A percentile compares a stretch with the other conserved stretches of the same genome.
Evolutionary conservation across 2,888 invertebrate genomes (phyloP).

Genomic region (Volucella bombylans): DNA sequence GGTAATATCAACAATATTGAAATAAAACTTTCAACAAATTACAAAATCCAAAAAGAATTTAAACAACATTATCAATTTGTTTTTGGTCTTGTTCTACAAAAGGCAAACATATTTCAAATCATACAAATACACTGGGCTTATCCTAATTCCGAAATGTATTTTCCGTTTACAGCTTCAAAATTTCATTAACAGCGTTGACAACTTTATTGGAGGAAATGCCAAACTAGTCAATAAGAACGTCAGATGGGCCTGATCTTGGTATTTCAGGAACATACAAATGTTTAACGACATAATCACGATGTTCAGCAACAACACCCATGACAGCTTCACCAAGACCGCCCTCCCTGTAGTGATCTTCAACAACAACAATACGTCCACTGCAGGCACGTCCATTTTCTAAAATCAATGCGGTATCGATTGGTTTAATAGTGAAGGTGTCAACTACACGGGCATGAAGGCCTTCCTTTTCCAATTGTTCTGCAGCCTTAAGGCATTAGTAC

Average conservation of each 20-base stretch:
- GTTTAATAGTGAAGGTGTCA: constrained; percentile 98
- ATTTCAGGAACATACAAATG: constrained; percentile 91
- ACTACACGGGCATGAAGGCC: constrained; percentile 91
- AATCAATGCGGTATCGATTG: constrained; percentile 92
- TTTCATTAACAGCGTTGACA: constrained; percentile 86
- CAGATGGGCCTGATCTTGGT: constrained; percentile 96
- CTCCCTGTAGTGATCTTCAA: constrained; percentile 93
- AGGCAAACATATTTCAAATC: constrained; percentile 1
- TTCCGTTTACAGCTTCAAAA: constrained; percentile 84
- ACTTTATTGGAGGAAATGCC: constrained; percentile 93
- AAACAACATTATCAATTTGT: constrained; percentile 3
- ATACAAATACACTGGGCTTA: background rate
- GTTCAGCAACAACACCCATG: constrained; percentile 88
- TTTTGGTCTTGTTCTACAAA: background rate
- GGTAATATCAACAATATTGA: constrained; percentile 26
- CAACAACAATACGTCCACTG: constrained; percentile 93
- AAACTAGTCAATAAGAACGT: constrained; percentile 92
- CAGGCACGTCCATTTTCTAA: constrained; percentile 89
- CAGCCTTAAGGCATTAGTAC: constrained; percentile 93
- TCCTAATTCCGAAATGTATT: background rate
- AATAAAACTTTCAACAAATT: constrained; percentile 62
- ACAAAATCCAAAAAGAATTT: constrained; percentile 5
- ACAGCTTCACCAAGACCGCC: constrained; percentile 99
- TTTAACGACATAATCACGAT: constrained; percentile 88
- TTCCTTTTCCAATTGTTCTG: constrained; percentile 87